Conservation (phyloP, 2,113 vertebrate genomes). For the Delphinus delphis region DNA sequence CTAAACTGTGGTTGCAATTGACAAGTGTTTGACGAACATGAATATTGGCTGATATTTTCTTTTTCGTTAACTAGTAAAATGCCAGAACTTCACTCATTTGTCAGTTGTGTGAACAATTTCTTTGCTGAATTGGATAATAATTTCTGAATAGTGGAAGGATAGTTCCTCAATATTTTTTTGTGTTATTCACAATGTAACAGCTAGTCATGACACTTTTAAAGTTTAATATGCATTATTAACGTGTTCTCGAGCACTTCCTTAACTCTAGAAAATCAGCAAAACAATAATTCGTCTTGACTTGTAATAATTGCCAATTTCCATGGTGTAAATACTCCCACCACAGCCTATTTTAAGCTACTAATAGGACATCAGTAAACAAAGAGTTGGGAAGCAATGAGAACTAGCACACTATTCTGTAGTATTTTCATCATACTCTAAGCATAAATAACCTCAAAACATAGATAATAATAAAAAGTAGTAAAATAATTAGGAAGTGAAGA, state of each 20-base stretch:
- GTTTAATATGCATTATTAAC: not conserved
- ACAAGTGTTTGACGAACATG: not conserved
- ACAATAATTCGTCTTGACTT: not conserved
- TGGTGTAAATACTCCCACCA: not conserved
- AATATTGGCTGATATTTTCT: not conserved
- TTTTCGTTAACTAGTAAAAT: not conserved
- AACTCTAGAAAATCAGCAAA: slow-evolving; percentile 1
- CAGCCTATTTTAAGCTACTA: not conserved
- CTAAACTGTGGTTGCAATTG: not conserved
- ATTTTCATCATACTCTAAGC: not conserved
- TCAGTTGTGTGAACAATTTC: not conserved
- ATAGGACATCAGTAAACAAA: not conserved
- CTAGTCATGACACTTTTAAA: not conserved
- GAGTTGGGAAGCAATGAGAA: not conserved
- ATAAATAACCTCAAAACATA: not conserved
- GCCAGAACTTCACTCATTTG: not conserved
- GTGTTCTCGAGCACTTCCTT: not conserved
- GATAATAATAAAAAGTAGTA: not conserved
- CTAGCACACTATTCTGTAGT: not conserved
- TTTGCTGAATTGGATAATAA: not conserved
- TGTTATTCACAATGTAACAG: not conserved
- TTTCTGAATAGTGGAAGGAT: not conserved
- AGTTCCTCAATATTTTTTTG: not conserved
- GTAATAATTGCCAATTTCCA: not conserved
- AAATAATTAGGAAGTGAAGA: not conserved